Base-by-base conservation (phyloP, 2,113 vertebrate species). In the Myiozetetes cayanensis region DNA sequence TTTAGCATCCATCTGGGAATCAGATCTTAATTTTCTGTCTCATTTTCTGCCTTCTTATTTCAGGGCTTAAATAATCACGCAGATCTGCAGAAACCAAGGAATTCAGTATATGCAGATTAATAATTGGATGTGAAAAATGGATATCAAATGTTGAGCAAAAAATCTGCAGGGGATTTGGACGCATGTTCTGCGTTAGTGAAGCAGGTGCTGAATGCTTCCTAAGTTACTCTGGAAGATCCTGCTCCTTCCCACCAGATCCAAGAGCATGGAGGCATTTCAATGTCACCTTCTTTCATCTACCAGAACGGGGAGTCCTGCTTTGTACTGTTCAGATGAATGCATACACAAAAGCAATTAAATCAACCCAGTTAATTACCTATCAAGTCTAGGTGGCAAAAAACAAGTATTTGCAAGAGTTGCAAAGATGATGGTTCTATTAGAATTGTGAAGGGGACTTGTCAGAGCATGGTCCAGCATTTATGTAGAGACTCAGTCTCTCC, bases 1-100 rank as follows among this genome's bases (percentile, higher is more conserved):
- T 96, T 95, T 90, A 88, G 90, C 70, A 86, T 89, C 93, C 93
- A 89, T 92, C 89, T 96, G 96, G 86, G 88, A 96, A 86, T 94
- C 76, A 86, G 76, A 90, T 89, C 76, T 90, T 90, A 23, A 75
- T 94, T 97, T 96, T 90, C 76, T 65, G 56, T 73, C 90, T 92
- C 46, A 87, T 92, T 94, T 93, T 94, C 88, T 95, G 80, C 73
- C 66, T 86, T 93, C 80, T 93, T 95, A 75, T 94, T 94, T 86
- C 73, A 85, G 41, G 37, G n/a, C 39, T 90, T 81, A 84, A 93
- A 75, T 93, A 87, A 93, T 81, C 88, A 96, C 71, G 28, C 76
- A 81, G 92, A 84, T 81, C 79, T 75, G 70, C 70, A 89, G 89
- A 92, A 95, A 89, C 62, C 46, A 58, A 73, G 95, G 76, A 90